Evolutionary conservation across 1,140 invertebrate species (phyloP).

Genomic region (Drosophila tropicalis): DNA sequence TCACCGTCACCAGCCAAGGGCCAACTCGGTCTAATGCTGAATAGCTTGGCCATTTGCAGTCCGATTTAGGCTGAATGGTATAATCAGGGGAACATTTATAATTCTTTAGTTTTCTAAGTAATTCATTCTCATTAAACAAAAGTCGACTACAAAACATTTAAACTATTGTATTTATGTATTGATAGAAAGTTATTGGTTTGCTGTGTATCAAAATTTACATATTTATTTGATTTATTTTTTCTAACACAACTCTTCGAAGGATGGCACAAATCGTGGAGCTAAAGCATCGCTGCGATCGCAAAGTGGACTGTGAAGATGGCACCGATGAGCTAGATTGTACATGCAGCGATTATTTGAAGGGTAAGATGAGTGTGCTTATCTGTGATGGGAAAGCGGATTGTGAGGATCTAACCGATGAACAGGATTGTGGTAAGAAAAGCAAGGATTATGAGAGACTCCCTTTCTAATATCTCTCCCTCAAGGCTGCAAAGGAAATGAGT

Average conservation of each 20-base stretch:
- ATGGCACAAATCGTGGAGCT: constrained; percentile 87
- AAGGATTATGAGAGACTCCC: too few species aligned
- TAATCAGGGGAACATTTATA: too few species aligned
- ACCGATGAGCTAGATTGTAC: constrained; percentile 90
- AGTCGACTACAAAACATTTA: too few species aligned
- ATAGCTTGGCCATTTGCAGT: too few species aligned
- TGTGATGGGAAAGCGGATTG: constrained; percentile 93
- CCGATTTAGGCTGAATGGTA: too few species aligned
- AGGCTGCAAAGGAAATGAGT: constrained; percentile 61
- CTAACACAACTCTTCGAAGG: constrained; percentile 77
- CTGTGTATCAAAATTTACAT: background rate
- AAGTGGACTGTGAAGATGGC: constrained; percentile 91
- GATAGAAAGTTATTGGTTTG: too few species aligned
- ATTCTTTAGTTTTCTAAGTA: too few species aligned
- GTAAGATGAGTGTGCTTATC: constrained; percentile 81
- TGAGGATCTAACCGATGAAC: constrained; percentile 89
- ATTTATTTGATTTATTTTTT: too few species aligned
- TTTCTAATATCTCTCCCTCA: constrained; percentile 22
- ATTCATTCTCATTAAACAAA: too few species aligned
- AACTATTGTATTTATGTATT: too few species aligned
- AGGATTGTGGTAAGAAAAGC: constrained; percentile 86
- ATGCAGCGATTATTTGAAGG: constrained; percentile 88
- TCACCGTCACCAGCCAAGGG: too few species aligned
- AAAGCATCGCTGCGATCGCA: constrained; percentile 87
- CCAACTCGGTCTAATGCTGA: too few species aligned